Percentiles rank a stretch among this genome's conserved stretches.
Conservation (phyloP, 2,888 invertebrate genomes). For the Agriotes lineatus region DNA sequence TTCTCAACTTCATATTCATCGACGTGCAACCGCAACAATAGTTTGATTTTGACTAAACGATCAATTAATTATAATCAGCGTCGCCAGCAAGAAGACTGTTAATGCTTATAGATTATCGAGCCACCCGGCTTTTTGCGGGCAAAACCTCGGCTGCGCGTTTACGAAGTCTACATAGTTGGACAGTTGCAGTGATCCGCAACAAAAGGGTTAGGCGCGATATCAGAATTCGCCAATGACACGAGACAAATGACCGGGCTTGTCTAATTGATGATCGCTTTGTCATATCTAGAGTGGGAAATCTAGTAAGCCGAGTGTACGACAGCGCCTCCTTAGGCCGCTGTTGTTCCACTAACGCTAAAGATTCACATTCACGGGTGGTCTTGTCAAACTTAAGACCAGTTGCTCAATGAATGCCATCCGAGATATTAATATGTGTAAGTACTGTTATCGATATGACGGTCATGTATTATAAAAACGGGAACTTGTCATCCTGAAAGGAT, state of each 20-base stretch:
- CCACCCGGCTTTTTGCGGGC: too few species aligned
- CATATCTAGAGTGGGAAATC: slow-evolving; percentile 63
- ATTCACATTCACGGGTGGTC: slow-evolving; percentile 39
- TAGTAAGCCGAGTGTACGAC: slow-evolving; percentile 46
- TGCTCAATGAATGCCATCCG: slow-evolving; percentile 29
- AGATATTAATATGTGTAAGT: slow-evolving; percentile 23
- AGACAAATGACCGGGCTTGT: slow-evolving; percentile 63
- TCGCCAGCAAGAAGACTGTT: too few species aligned
- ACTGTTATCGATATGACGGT: slow-evolving; percentile 26
- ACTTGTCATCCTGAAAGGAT: neutral
- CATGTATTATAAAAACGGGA: slow-evolving; percentile 16
- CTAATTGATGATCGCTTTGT: slow-evolving; percentile 64
- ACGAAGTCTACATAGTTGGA: slow-evolving; percentile 35
- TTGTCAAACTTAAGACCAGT: slow-evolving; percentile 38
- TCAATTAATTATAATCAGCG: too few species aligned
- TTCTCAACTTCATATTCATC: too few species aligned
- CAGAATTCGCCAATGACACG: slow-evolving; percentile 62
- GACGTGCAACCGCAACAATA: too few species aligned
- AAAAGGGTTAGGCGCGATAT: slow-evolving; percentile 54
- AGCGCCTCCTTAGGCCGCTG: slow-evolving; percentile 40
- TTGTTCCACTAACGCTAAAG: slow-evolving; percentile 37
- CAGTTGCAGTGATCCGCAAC: slow-evolving; percentile 40
- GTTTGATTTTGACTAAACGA: too few species aligned
- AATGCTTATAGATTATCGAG: too few species aligned
- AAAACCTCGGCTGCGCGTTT: slow-evolving; percentile 20